A percentile compares a stretch with the other conserved stretches of the same genome.
Conservation (phyloP, 2,797 vertebrate species). For the Gallirallus australis region DNA sequence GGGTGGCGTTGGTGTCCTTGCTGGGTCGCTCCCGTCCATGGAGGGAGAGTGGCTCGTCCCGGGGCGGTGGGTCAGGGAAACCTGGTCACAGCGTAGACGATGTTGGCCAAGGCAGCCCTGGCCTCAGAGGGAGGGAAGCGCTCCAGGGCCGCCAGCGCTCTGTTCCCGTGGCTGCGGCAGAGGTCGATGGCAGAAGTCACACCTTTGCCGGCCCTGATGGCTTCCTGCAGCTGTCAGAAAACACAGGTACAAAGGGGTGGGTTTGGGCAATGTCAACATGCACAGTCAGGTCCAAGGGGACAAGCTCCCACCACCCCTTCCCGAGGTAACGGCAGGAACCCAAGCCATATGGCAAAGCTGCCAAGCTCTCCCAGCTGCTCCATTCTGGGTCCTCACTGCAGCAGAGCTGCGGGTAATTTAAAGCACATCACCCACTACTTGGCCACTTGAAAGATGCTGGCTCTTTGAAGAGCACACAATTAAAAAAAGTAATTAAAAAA, state of each 20-base stretch:
- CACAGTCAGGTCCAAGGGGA: not conserved
- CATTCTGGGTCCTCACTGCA: not conserved
- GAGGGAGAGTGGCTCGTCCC: slow-evolving; percentile 29
- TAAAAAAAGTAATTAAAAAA: not conserved
- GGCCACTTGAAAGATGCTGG: not conserved
- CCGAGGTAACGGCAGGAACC: not conserved
- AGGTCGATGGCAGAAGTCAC: slow-evolving; percentile 95
- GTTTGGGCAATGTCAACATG: slow-evolving; percentile 7
- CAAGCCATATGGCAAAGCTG: not conserved
- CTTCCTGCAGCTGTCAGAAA: slow-evolving; percentile 88
- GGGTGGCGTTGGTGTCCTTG: accelerated
- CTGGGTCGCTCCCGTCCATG: not conserved
- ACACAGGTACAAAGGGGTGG: slow-evolving; percentile 70
- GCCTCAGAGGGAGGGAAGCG: slow-evolving; percentile 94
- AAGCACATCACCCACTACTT: not conserved
- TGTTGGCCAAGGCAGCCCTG: slow-evolving; percentile 96
- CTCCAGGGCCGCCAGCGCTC: slow-evolving; percentile 93
- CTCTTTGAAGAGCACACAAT: not conserved
- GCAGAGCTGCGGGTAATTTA: not conserved
- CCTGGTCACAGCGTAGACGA: slow-evolving; percentile 90
- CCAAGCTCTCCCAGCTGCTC: not conserved
- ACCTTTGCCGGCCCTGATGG: slow-evolving; percentile 92
- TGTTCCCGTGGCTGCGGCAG: slow-evolving; percentile 95
- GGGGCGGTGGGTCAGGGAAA: slow-evolving; percentile 80
- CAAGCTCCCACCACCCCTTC: not conserved